Percentiles rank a stretch among this genome's conserved stretches.
Evolutionary conservation across 2,113 vertebrate genomes (phyloP).

Genomic region (Hystrix brachyura): DNA sequence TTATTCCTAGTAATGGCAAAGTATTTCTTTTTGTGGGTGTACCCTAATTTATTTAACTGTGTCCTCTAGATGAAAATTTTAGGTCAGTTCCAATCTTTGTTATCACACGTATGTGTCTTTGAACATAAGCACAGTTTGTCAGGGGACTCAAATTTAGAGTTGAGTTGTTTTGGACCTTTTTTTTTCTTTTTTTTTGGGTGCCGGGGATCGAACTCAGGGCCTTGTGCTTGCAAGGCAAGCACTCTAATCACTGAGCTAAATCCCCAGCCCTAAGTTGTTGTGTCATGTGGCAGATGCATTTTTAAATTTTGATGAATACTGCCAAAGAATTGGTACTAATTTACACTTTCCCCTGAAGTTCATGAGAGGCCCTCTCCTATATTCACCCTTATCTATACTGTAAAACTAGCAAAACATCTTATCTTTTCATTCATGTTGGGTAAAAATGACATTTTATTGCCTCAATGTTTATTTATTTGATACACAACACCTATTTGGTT

Average conservation of each 20-base stretch:
- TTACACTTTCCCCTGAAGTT: not conserved
- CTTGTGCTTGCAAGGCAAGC: too few species aligned
- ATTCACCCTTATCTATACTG: not conserved
- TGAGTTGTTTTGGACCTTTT: not conserved
- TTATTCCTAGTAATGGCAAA: not conserved
- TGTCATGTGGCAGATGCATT: not conserved
- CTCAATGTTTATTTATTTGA: conserved; percentile 46
- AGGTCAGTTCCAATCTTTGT: not conserved
- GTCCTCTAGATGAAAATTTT: conserved; percentile 11
- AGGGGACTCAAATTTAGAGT: not conserved
- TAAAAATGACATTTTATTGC: not conserved
- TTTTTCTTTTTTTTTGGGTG: too few species aligned
- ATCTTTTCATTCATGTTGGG: not conserved
- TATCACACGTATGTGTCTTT: not conserved
- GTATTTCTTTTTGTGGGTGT: not conserved
- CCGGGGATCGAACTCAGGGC: too few species aligned
- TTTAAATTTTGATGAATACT: not conserved
- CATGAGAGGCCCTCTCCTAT: not conserved
- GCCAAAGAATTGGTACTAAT: not conserved
- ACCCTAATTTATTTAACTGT: not conserved
- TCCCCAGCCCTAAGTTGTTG: not conserved
- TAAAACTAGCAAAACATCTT: not conserved
- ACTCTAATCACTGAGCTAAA: too few species aligned
- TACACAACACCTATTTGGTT: not conserved
- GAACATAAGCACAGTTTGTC: not conserved